Conservation (phyloP, 2,113 vertebrate genomes). For the Holacanthus passer region DNA sequence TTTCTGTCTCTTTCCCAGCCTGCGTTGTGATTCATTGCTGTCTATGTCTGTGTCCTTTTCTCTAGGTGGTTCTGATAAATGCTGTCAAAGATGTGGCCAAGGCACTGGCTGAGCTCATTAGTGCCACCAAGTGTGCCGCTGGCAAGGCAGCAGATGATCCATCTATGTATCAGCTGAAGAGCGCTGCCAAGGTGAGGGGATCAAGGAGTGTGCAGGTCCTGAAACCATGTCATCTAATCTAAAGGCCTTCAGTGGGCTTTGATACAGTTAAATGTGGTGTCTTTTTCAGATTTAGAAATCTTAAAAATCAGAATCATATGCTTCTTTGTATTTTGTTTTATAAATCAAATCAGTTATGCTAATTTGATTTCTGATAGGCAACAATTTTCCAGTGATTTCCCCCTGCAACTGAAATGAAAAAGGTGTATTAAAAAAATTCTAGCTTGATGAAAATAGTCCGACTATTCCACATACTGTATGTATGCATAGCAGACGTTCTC, state of each 20-base stretch:
- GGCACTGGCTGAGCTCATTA: constrained; percentile 96
- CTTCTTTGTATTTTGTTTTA: not conserved
- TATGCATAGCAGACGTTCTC: constrained; percentile 11
- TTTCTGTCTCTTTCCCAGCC: constrained; percentile 8
- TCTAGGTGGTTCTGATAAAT: constrained; percentile 98
- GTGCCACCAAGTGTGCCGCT: constrained; percentile 96
- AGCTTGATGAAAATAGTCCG: not conserved
- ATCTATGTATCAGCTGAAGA: constrained; percentile 98
- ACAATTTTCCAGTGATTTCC: not conserved
- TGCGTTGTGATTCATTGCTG: not conserved
- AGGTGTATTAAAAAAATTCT: not conserved
- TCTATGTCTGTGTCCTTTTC: constrained; percentile 19
- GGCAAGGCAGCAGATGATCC: constrained; percentile 97
- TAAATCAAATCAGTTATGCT: not conserved
- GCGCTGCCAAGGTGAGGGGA: constrained; percentile 93
- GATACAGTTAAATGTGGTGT: not conserved
- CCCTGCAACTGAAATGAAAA: not conserved
- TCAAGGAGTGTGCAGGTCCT: not conserved
- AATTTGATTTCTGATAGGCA: not conserved
- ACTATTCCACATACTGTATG: constrained; percentile 3
- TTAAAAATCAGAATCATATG: not conserved
- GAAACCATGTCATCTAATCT: constrained; percentile 2
- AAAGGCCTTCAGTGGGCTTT: not conserved
- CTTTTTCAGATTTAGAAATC: not conserved
- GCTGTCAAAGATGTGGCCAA: constrained; percentile 99